Base-by-base conservation (phyloP, 2,888 invertebrate species). In the Brachypalpus laphriformis region DNA sequence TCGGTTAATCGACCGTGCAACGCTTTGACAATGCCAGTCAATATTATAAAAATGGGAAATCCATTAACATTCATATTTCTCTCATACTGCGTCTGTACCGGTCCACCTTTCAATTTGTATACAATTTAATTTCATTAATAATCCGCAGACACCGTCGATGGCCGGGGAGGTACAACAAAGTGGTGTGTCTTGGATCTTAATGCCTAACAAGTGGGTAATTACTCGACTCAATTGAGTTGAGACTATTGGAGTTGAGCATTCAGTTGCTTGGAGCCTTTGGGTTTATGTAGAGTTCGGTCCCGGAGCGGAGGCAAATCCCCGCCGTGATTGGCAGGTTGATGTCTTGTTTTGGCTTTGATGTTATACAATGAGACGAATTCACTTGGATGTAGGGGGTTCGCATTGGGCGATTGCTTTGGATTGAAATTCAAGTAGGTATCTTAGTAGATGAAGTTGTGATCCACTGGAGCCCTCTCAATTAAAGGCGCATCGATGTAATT, bases 311-410 rank as follows among this genome's bases (percentile, higher is more conserved):
- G 65, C 54, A 87, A 88, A 88, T 87, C 87, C 87, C 83, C 74
- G 81, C 85, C 76, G 59, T 88, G 90, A 90, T 90, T 90, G 90
- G 90, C 90, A 90, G 89, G 88, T 90, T 80, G 75, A 85, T 76
- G 81, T 81, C 81, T 81, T 71, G 71, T 78, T 71, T 56, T 42
- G 54, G 70, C 71, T 78, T 78, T 71, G 74, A 74, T 74, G 59
- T 66, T 75, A 28, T 74, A 56, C 40, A 66, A 22, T 65, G 66
- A 59, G 59, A 80, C 65, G 72, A 80, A 71, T 80, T 68, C 18
- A 57, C 25, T 56, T 65, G 54, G 54, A 47, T 20, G 42, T 49
- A 22, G 56, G 54, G 45, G 37, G 18, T 37, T 56, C 25, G 45
- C 71, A 72, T 63, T 57, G 57, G 78, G 42, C 34, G 70, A 70